Evolutionary conservation across 2,797 vertebrate genomes (phyloP).

Genomic region (Xenentodon cancila): DNA sequence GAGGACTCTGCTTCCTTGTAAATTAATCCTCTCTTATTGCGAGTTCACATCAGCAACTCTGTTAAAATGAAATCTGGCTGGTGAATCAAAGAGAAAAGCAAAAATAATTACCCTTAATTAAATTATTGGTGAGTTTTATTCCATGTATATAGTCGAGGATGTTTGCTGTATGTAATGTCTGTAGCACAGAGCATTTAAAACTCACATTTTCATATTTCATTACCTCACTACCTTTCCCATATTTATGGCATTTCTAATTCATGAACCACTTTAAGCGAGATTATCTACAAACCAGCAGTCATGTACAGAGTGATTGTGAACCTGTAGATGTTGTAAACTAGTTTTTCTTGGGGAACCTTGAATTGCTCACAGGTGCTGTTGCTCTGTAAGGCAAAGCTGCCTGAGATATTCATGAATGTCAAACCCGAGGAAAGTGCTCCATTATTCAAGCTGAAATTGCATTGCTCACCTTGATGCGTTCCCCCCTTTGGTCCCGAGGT

Average conservation of each 20-base stretch:
- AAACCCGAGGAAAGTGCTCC: conserved; percentile 75
- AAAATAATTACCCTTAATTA: conserved; percentile 37
- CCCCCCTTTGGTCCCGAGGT: conserved; percentile 72
- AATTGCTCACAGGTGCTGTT: conserved; percentile 73
- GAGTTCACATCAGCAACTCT: conserved; percentile 70
- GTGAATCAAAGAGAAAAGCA: conserved; percentile 42
- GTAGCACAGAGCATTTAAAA: conserved; percentile 19
- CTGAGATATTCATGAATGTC: conserved; percentile 76
- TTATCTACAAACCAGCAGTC: conserved; percentile 69
- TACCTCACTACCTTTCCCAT: conserved; percentile 45
- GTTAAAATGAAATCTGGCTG: conserved; percentile 62
- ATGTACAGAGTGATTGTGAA: conserved; percentile 58
- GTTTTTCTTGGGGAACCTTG: conserved; percentile 63
- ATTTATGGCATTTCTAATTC: conserved; percentile 69
- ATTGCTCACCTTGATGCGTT: conserved; percentile 80
- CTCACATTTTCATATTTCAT: conserved; percentile 38
- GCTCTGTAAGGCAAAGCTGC: conserved; percentile 66
- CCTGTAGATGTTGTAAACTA: conserved; percentile 65
- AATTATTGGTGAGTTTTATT: conserved; percentile 18
- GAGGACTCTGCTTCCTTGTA: conserved; percentile 73
- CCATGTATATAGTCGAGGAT: not conserved
- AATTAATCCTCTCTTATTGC: conserved; percentile 78
- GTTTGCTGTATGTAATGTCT: conserved; percentile 1
- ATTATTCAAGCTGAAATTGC: conserved; percentile 84
- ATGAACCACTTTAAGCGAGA: conserved; percentile 65